Conservation (phyloP, 92 coral and sea anemone genomes). For the Bergia puertoricense region DNA sequence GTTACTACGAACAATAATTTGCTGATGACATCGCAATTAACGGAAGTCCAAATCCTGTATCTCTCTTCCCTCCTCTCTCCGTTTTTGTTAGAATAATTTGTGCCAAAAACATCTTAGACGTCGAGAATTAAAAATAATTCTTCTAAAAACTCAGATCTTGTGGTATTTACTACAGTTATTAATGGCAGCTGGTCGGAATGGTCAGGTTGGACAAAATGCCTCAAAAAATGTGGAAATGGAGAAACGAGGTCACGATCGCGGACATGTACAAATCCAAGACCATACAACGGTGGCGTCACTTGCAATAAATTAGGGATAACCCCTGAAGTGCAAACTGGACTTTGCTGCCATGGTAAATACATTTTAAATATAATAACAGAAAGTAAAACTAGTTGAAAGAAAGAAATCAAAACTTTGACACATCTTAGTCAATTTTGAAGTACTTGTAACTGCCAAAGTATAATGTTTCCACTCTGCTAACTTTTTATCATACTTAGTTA, state of each 20-base stretch:
- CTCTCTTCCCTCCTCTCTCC: too few species aligned
- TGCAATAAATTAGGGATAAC: neutral
- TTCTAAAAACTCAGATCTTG: too few species aligned
- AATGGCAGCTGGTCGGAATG: slow-evolving; percentile 16
- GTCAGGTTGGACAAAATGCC: neutral
- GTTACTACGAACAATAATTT: too few species aligned
- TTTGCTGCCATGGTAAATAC: neutral
- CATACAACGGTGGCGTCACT: neutral
- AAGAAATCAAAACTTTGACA: neutral
- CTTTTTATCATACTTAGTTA: neutral
- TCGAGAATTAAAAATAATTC: too few species aligned
- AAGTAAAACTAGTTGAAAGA: too few species aligned
- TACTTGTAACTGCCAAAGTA: too few species aligned
- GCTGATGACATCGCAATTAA: too few species aligned
- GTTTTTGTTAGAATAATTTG: too few species aligned
- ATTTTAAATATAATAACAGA: too few species aligned
- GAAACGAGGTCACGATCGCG: neutral
- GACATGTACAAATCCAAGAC: slow-evolving; percentile 11
- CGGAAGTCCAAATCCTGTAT: too few species aligned
- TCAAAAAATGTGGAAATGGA: neutral
- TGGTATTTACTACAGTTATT: neutral
- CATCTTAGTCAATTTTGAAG: too few species aligned
- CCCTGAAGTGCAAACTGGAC: neutral
- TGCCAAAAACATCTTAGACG: too few species aligned
- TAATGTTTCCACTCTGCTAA: neutral